These are phyloP conservation scores for Bombyx huttoni DNA, from an alignment of 2,888 invertebrate genomes.

Conservation along the genomic window DNA sequence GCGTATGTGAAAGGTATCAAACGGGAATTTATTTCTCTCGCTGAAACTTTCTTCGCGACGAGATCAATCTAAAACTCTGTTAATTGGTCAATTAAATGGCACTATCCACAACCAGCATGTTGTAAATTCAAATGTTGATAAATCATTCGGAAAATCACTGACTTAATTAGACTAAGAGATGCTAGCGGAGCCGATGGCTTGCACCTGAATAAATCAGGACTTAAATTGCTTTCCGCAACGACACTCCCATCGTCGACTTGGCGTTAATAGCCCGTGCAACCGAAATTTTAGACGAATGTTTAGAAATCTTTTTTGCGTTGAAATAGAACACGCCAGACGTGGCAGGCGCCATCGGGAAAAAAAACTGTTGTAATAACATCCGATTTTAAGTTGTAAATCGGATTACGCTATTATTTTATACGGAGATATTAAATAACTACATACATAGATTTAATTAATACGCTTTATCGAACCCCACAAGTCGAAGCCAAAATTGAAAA, in stretches of 20 bases:
- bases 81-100: constrained; percentile 18
- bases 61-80: constrained; percentile 8
- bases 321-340: constrained; percentile 40
- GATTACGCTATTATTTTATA: constrained; percentile 19
- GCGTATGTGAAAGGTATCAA: neutral
- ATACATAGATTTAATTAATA: constrained; percentile 10
- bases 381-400: constrained; percentile 36
- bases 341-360: constrained; percentile 49
- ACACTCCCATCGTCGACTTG: constrained; percentile 60
- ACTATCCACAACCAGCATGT: constrained; percentile 12
- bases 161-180: constrained; percentile 59
- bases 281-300: constrained; percentile 57
- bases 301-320: constrained; percentile 50
- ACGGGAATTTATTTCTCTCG: neutral
- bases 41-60: neutral
- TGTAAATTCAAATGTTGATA: constrained; percentile 31
- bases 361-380: constrained; percentile 30
- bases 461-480: constrained; percentile 18
- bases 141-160: constrained; percentile 48
- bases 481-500: constrained; percentile 29
- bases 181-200: constrained; percentile 49
- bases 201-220: constrained; percentile 58
- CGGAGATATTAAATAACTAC: constrained; percentile 22
- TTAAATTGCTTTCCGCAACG: constrained; percentile 65
- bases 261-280: constrained; percentile 69